These are phyloP conservation scores for Latrodectus geometricus DNA, from an alignment of 1,140 invertebrate genomes.

Conservation along the genomic window DNA sequence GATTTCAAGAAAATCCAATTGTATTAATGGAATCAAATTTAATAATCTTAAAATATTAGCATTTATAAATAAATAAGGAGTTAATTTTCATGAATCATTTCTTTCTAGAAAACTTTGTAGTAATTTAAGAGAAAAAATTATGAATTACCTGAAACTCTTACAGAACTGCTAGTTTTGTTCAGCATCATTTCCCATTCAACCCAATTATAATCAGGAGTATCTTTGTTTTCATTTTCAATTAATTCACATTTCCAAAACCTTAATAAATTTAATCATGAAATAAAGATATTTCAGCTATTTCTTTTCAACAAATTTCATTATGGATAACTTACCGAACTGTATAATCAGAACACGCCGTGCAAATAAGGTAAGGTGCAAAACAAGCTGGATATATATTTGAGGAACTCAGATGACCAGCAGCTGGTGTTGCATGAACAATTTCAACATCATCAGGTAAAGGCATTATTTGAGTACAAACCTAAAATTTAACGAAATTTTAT, in stretches of 20 bases:
- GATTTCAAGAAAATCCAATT: too few relatives aligned
- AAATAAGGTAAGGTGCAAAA: conserved; percentile 94
- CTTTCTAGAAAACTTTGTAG: too few relatives aligned
- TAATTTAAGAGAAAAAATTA: neutral
- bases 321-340: conserved; percentile 72
- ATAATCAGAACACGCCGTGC: conserved; percentile 93
- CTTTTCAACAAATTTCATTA: neutral
- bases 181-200: conserved; percentile 88
- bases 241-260: conserved; percentile 86
- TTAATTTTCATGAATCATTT: too few relatives aligned
- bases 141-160: conserved; percentile 81
- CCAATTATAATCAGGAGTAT: conserved; percentile 77
- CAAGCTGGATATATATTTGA: conserved; percentile 98
- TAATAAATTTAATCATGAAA: conserved; percentile 29
- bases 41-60: too few relatives aligned
- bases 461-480: conserved; percentile 85
- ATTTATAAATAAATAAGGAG: too few relatives aligned
- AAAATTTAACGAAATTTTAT: neutral
- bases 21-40: too few relatives aligned
- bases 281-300: neutral
- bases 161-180: conserved; percentile 81
- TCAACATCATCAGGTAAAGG: conserved; percentile 90
- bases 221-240: conserved; percentile 70
- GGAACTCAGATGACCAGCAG: conserved; percentile 96
- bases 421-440: conserved; percentile 90